Evolutionary conservation across 2,113 vertebrate species (phyloP).

Genomic region (Serilophus lunatus): DNA sequence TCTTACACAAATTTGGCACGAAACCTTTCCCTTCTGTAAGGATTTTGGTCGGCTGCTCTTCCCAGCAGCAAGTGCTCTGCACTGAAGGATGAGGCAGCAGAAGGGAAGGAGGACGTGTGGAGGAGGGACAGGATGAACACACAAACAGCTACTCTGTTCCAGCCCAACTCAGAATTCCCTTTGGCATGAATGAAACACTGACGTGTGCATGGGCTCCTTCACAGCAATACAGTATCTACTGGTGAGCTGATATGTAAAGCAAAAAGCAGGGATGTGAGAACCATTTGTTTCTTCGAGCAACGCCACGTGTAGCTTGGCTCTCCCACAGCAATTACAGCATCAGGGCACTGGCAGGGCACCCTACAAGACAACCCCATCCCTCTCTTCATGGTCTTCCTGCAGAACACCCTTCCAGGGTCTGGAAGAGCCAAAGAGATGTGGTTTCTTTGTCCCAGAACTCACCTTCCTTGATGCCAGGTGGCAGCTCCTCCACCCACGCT

Average conservation of each 20-base stretch:
- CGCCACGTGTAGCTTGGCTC: not conserved
- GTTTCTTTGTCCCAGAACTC: not conserved
- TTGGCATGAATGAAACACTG: not conserved
- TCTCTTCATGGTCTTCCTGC: accelerated
- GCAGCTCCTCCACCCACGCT: not conserved
- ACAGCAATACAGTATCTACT: not conserved
- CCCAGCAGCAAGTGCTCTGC: not conserved
- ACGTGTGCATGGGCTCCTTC: not conserved
- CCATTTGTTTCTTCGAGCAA: not conserved
- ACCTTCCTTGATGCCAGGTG: accelerated
- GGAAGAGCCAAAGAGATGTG: not conserved
- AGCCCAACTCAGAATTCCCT: not conserved
- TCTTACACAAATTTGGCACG: conserved; percentile 7
- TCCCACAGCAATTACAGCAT: not conserved
- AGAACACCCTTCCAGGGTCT: not conserved
- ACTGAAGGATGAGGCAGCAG: not conserved
- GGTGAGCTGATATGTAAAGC: not conserved
- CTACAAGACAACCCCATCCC: accelerated
- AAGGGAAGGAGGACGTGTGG: not conserved
- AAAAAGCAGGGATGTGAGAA: not conserved
- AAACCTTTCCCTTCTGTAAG: not conserved
- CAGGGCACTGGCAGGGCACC: not conserved
- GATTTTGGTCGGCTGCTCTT: not conserved
- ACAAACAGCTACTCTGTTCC: not conserved
- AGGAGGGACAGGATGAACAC: not conserved